Evolutionary conservation across 2,797 vertebrate genomes (phyloP), one percentile per base, ranked within the genome.

Genomic region (Molossus molossus): DNA sequence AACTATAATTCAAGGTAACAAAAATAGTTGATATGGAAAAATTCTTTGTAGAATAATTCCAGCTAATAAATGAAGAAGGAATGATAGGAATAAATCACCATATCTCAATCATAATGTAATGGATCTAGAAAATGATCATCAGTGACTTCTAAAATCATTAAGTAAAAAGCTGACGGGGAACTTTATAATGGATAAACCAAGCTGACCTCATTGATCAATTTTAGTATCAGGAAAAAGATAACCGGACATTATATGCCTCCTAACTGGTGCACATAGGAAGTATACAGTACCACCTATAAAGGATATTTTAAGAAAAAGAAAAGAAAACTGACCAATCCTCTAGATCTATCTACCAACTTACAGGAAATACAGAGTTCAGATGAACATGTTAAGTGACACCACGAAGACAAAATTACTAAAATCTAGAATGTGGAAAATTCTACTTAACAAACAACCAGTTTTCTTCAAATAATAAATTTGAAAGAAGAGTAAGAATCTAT

Each of bases 21-120:
- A 83, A 96, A 84, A 87, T n/a, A 87, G 48, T 58, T 72, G 18
- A 33, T 45, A 55, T 64, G n/a, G 48, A 21, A 65, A 95, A 75
- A 33, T 50, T 79, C 37, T 81, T 94, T 37, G 20, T 76, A 64
- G 55, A 88, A 85, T 76, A 94, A 94, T 85, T 58, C 45, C n/a
- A 95, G 48, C 53, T 92, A 80, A 75, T 45, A 87, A 73, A 37
- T 76, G 40, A 93, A 85, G 62, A 94, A 80, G 53, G 82, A 93
- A 94, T 60, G 12, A 87, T 27, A 65, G 62, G n/a, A 60, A 73
- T 62, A 53, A 87, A 67, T 48, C 37, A 6, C 4, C 9, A 23
- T 58, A 73, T 87, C 86, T 87, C 48, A 75, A 21, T 85, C 76
- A 57, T 86, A 79, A 57, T 75, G 45, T 94, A 87, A 50, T 40